Base-by-base conservation (phyloP, 1,140 invertebrate species). In the Triops cancriformis region DNA sequence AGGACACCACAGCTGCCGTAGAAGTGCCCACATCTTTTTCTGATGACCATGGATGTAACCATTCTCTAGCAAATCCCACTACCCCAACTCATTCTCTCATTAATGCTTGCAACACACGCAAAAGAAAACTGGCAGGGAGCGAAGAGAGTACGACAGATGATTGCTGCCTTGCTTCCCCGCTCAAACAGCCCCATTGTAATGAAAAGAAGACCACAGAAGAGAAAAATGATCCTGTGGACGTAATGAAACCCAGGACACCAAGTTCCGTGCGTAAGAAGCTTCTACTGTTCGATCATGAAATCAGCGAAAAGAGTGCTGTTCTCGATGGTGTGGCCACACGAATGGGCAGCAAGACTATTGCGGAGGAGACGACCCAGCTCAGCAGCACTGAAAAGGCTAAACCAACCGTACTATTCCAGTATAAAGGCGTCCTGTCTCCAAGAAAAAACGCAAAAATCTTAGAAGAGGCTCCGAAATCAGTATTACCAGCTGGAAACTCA, bases 1-100 rank as follows among this genome's bases (percentile, higher is more conserved):
- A 23, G 7, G 11, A 45, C 26, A 76, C 14, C n/a, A 64, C 26
- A 64, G 23, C 43, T 28, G 64, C 45, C 75, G 27, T 45, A 45
- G 75, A 76, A 64, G 75, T 42, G 28, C 2, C 75, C 27, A 76
- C 75, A 76, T 76, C 75, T 76, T 76, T 76, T 76, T 43, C 75
- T 14, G 75, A 76, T 51, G 43, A 76, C 64, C 75, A 76, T 76
- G 75, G 42, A 23, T 76, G 9, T 64, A 51, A 11, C 14, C 75
- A 37, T 27, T 10, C 31, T 26, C 37, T 26, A 73, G 73, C 64
- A 7, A 51, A 27, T 12, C 43, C 75, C 10, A 43, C 23, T 3
- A 76, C 43, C 10, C 42, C 42, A 26, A 18, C 75, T 10, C 26
- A 26, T 45, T 26, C 42, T 18, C 9, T 26, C 18, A 76, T n/a